Evolutionary conservation across 2,113 vertebrate genomes (phyloP).

Genomic region (Nicator chloris): DNA sequence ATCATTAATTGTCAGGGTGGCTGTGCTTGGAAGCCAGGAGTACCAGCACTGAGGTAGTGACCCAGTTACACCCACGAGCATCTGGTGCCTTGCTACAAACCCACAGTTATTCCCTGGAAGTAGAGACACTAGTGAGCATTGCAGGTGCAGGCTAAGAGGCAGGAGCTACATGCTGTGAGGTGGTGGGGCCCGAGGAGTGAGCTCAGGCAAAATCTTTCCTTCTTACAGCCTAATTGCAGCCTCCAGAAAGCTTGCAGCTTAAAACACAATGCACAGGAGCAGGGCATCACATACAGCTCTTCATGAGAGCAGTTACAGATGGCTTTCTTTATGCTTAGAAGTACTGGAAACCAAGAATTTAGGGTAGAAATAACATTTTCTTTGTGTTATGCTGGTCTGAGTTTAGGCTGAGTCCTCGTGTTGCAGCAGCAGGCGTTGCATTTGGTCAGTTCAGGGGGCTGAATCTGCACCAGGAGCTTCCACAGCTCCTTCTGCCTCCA

Average conservation of each 20-base stretch:
- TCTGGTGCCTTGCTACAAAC: background rate
- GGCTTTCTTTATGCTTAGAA: background rate
- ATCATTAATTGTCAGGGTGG: background rate
- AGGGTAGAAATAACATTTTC: background rate
- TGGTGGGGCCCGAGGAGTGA: background rate
- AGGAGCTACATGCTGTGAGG: background rate
- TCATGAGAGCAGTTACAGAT: background rate
- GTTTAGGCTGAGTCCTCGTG: background rate
- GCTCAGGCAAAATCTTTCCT: background rate
- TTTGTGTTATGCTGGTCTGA: background rate
- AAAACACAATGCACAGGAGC: background rate
- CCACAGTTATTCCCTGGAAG: background rate
- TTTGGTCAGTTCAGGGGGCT: background rate
- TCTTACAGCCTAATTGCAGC: background rate
- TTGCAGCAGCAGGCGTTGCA: rapidly evolving
- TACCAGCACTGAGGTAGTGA: background rate
- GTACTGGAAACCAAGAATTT: background rate
- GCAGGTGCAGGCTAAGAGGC: background rate
- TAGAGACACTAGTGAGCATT: background rate
- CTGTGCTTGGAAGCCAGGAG: background rate
- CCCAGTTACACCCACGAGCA: background rate
- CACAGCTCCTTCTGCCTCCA: background rate
- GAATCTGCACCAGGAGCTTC: background rate
- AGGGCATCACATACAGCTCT: background rate
- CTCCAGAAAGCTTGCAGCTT: background rate